These are phyloP conservation scores for Charadrius vociferus DNA, from an alignment of 2,113 vertebrate species.

Conservation along the genomic window DNA sequence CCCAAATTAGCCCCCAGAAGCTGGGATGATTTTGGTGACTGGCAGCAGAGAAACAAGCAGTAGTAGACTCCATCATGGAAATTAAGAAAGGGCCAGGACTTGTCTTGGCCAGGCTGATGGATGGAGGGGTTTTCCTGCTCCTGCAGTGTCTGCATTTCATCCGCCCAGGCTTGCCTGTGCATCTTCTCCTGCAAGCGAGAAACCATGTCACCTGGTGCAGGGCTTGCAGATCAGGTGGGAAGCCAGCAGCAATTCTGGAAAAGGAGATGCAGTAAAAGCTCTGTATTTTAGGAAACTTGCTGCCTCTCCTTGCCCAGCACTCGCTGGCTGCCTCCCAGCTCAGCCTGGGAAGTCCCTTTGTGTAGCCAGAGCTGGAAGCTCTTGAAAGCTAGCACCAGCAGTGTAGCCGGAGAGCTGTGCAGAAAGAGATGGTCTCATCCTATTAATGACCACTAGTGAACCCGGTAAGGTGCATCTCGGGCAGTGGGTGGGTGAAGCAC, in stretches of 20 bases:
- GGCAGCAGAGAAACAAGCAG: background rate
- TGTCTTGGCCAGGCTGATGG: background rate
- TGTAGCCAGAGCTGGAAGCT: background rate
- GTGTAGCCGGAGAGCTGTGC: background rate
- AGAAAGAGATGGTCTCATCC: background rate
- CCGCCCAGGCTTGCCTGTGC: too few species aligned
- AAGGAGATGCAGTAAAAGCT: background rate
- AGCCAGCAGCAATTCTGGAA: background rate
- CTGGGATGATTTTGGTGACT: background rate
- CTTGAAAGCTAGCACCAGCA: background rate
- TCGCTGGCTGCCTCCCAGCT: background rate
- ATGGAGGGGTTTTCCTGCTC: background rate
- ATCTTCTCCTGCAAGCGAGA: background rate
- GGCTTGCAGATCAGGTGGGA: background rate
- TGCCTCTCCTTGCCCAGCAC: background rate
- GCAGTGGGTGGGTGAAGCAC: background rate
- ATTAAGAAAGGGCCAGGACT: background rate
- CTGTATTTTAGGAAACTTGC: background rate
- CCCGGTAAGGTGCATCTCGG: accelerated
- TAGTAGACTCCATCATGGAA: background rate
- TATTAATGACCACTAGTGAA: background rate
- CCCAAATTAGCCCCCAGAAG: background rate
- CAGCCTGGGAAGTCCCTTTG: background rate
- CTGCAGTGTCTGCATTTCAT: background rate
- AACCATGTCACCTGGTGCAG: accelerated